Conservation (phyloP, 30 jellyfish, hydroid and myxozoan species). For the Pseudorhiza aurosa region DNA sequence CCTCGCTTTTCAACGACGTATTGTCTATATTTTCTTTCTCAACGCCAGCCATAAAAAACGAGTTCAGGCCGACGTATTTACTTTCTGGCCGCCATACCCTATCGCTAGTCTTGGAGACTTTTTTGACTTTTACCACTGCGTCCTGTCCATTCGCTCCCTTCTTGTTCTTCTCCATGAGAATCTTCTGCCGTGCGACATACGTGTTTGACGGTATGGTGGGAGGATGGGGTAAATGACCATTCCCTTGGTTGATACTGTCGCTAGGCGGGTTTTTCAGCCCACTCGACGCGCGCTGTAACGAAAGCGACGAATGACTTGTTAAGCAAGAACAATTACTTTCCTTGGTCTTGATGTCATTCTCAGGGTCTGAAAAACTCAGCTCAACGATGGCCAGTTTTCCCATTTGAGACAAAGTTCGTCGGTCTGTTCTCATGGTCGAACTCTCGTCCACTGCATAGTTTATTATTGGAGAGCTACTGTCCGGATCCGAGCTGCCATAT, state of each 20-base stretch:
- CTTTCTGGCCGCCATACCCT: constrained; percentile 50
- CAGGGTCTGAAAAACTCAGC: constrained; percentile 77
- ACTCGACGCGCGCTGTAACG: constrained; percentile 55
- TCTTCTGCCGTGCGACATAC: constrained; percentile 73
- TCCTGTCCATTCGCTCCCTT: constrained; percentile 21
- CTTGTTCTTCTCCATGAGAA: constrained; percentile 42
- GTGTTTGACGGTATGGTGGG: constrained; percentile 58
- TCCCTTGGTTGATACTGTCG: background rate
- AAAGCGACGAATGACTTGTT: constrained; percentile 27
- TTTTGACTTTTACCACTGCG: background rate
- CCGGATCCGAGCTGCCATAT: constrained; percentile 45
- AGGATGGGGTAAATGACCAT: constrained; percentile 32
- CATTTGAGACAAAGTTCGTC: constrained; percentile 74
- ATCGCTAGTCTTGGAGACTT: background rate
- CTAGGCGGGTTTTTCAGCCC: constrained; percentile 9
- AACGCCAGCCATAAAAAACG: constrained; percentile 79
- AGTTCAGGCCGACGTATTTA: constrained; percentile 57
- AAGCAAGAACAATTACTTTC: constrained; percentile 18
- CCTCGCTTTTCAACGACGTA: background rate
- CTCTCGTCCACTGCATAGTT: constrained; percentile 37
- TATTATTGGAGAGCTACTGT: constrained; percentile 57
- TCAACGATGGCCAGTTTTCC: constrained; percentile 79
- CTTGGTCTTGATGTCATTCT: constrained; percentile 37
- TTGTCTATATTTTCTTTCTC: constrained; percentile 53
- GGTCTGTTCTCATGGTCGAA: constrained; percentile 27